Evolutionary conservation across 2,797 vertebrate genomes (phyloP), one percentile per base, ranked within the genome.

Genomic region (Girardinus metallicus): DNA sequence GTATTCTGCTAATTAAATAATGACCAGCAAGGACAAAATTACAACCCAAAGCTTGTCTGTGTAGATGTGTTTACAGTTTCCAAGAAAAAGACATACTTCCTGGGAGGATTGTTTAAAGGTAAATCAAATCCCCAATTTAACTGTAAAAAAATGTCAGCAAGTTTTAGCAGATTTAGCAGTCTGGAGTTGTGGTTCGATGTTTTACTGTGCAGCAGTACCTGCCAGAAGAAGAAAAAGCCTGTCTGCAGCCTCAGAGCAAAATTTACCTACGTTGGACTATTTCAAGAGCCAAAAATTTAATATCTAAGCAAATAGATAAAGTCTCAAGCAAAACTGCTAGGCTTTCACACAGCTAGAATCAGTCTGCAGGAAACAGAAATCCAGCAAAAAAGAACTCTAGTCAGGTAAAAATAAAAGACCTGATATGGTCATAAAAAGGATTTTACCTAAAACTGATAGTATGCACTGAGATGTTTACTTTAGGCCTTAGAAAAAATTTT

Each of bases 1-100:
- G 43, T 15, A 47, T 46, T 31, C 18, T 55, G 49, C 53, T 53
- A 78, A 78, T 77, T 53, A 78, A 31, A 71, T 77, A 70, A 70
- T 39, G 60, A 49, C 62, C 57, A 71, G 7, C 53, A 71, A 57
- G 36, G 16, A n/a, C 41, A 21, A 78, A 78, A 53, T 53, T 41
- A n/a, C 34, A 41, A 18, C 21, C n/a, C 66, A 31, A 57, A 57
- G 16, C 68, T 78, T 46, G 41, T 72, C 41, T 41, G n/a, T n/a
- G 39, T 13, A 70, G 34, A 64, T 70, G 36, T 41, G 71, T 44
- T 51, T 18, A 36, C 49, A 34, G 51, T 78, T 78, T 72, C 23
- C 13, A 29, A 70, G 39, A 29, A 77, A 43, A 36, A 31, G n/a
- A 43, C 8, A 51, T 44, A 31, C 49, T 55, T 66, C 49, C 26